Conservation (phyloP, 1,140 invertebrate species). For the Camponotus pennsylvanicus region DNA sequence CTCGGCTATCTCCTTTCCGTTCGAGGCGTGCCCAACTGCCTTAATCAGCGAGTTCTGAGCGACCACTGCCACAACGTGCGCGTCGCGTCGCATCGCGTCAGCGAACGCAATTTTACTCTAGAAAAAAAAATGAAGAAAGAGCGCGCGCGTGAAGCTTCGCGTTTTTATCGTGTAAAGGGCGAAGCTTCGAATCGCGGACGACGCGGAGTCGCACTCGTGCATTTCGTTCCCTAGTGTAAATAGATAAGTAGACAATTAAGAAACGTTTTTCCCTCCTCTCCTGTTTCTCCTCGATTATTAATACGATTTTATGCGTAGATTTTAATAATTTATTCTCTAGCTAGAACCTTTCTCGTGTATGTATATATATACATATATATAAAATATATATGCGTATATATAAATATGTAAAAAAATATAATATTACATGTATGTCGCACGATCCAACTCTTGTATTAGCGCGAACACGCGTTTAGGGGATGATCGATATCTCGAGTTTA, state of each 20-base stretch:
- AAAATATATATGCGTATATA: too few species aligned
- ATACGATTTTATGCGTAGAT: conserved; percentile 53
- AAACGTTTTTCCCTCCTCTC: conserved; percentile 20
- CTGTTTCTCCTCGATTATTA: conserved; percentile 38
- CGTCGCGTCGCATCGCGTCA: conserved; percentile 56
- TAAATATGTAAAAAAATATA: conserved; percentile 31
- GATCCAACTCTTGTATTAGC: conserved; percentile 56
- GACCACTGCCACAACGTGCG: conserved; percentile 79
- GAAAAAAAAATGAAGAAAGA: conserved; percentile 43
- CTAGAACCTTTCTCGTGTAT: conserved; percentile 68
- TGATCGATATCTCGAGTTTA: conserved; percentile 38
- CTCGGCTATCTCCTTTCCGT: conserved; percentile 47
- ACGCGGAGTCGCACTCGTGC: conserved; percentile 19
- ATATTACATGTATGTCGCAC: conserved; percentile 46
- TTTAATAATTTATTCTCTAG: conserved; percentile 85
- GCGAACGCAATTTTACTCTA: conserved; percentile 42
- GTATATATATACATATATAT: conserved; percentile 17
- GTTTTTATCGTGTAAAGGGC: background rate
- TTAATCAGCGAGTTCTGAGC: conserved; percentile 77
- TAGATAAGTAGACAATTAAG: conserved; percentile 79
- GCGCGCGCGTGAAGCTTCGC: background rate
- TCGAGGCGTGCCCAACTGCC: conserved; percentile 79
- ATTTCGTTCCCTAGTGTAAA: conserved; percentile 81
- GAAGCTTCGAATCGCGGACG: conserved; percentile 19
- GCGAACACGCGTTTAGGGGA: conserved; percentile 36